Evolutionary conservation across 1,140 invertebrate species (phyloP).

Genomic region (Drosophila kanapiae): DNA sequence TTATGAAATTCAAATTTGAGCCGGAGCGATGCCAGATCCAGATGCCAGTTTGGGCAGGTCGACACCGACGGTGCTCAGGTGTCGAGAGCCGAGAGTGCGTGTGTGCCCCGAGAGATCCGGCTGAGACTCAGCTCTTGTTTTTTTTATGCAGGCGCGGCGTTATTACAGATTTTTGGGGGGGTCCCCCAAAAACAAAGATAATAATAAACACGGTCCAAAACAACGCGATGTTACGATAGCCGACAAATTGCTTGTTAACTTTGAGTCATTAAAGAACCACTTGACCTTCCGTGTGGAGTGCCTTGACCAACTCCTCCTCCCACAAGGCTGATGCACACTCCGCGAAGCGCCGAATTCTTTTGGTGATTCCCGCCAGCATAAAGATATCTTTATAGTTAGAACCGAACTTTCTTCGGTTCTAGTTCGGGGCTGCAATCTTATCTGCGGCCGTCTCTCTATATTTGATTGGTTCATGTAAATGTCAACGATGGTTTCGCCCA

Average conservation of each 20-base stretch:
- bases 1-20: constrained; percentile 38
- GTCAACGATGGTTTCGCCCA: constrained; percentile 3
- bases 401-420: constrained; percentile 17
- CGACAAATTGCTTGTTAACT: constrained; percentile 40
- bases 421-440: constrained; percentile 20
- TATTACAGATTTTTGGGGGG: constrained; percentile 28
- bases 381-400: constrained; percentile 20
- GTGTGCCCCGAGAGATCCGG: constrained; percentile 30
- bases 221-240: constrained; percentile 31
- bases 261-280: constrained; percentile 45
- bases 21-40: constrained; percentile 27
- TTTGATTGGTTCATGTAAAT: constrained; percentile 39
- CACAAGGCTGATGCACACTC: constrained; percentile 42
- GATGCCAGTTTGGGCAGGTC: constrained; percentile 59
- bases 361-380: constrained; percentile 17
- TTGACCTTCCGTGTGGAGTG: constrained; percentile 32
- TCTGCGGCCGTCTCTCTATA: constrained; percentile 4
- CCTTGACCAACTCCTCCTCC: constrained; percentile 38
- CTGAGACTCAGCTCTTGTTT: constrained; percentile 24
- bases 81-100: constrained; percentile 41
- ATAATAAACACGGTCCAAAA: constrained; percentile 20
- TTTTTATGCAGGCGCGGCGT: constrained; percentile 37
- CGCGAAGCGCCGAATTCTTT: constrained; percentile 7
- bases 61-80: constrained; percentile 7
- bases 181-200: background rate